Conservation (phyloP, 2,113 vertebrate genomes). For the Tautogolabrus adspersus region DNA sequence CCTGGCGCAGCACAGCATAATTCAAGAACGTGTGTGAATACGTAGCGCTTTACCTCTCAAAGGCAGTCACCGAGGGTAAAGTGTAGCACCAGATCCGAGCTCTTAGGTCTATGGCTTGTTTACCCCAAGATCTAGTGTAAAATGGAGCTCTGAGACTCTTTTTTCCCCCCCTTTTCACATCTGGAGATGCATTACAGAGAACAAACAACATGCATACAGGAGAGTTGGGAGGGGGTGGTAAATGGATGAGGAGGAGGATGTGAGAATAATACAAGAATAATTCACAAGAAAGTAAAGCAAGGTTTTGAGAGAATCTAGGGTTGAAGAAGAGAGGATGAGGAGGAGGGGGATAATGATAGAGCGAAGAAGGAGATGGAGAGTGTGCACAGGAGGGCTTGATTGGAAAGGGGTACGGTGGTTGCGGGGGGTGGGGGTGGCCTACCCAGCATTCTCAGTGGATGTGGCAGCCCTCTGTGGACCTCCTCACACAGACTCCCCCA, state of each 20-base stretch:
- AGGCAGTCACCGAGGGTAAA: slow-evolving; percentile 71
- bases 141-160: slow-evolving; percentile 35
- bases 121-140: slow-evolving; percentile 44
- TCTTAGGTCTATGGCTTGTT: slow-evolving; percentile 54
- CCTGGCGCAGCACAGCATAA: slow-evolving; percentile 43
- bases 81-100: slow-evolving; percentile 36
- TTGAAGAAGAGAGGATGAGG: slow-evolving; percentile 54
- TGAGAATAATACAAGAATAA: slow-evolving; percentile 23
- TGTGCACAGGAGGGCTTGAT: slow-evolving; percentile 57
- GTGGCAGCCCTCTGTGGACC: slow-evolving; percentile 90
- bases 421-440: slow-evolving; percentile 33
- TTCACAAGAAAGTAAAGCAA: slow-evolving; percentile 38
- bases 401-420: slow-evolving; percentile 43
- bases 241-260: slow-evolving; percentile 36
- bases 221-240: slow-evolving; percentile 24
- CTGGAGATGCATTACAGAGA: slow-evolving; percentile 61
- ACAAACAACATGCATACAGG: slow-evolving; percentile 54
- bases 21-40: slow-evolving; percentile 74
- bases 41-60: slow-evolving; percentile 68
- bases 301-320: slow-evolving; percentile 43
- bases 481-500: slow-evolving; percentile 86
- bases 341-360: slow-evolving; percentile 55
- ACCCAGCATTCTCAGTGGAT: slow-evolving; percentile 87
- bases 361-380: slow-evolving; percentile 43
- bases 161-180: slow-evolving; percentile 29